phyloP scores from a whole-genome alignment of 2,113 vertebrate species.

The Gadus macrocephalus region DNA sequence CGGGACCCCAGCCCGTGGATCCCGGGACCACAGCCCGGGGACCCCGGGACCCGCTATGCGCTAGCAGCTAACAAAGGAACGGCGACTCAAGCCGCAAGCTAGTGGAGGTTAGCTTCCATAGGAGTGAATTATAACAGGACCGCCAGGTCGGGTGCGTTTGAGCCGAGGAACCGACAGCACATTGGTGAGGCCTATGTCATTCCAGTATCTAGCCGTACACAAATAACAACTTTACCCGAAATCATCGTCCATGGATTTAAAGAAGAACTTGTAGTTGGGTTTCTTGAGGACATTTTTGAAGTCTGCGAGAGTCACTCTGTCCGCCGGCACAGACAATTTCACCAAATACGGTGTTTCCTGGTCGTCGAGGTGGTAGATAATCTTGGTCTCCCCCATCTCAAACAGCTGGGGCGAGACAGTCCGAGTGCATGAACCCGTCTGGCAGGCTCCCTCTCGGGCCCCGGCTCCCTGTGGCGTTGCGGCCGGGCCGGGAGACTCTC shows the following conservation, averaged over 20 bases:
- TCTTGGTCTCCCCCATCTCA: conserved; percentile 94
- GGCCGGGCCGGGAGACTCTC: conserved; percentile 51
- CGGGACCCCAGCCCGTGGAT: not conserved
- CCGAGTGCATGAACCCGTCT: conserved; percentile 69
- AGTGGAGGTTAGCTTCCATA: not conserved
- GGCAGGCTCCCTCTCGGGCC: conserved; percentile 70
- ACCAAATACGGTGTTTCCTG: conserved; percentile 97
- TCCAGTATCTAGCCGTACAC: conserved; percentile 6
- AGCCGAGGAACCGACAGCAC: not conserved
- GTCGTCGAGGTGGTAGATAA: conserved; percentile 98
- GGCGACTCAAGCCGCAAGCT: conserved; percentile 26
- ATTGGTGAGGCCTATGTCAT: conserved; percentile 22
- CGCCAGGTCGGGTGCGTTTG: too few relatives aligned
- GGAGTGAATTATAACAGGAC: too few relatives aligned
- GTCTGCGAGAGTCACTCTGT: conserved; percentile 90
- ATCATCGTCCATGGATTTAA: conserved; percentile 98
- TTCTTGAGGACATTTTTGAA: conserved; percentile 95
- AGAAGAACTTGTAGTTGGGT: conserved; percentile 96
- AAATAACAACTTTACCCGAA: conserved; percentile 78
- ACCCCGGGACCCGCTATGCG: conserved; percentile 31
- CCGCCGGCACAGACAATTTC: conserved; percentile 88
- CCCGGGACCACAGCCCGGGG: conserved; percentile 14
- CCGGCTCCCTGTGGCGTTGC: conserved; percentile 65
- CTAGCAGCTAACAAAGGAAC: conserved; percentile 68
- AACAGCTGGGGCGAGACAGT: conserved; percentile 58